These are phyloP conservation scores for Elgaria multicarinata DNA, from an alignment of 2,113 vertebrate species.

Conservation along the genomic window DNA sequence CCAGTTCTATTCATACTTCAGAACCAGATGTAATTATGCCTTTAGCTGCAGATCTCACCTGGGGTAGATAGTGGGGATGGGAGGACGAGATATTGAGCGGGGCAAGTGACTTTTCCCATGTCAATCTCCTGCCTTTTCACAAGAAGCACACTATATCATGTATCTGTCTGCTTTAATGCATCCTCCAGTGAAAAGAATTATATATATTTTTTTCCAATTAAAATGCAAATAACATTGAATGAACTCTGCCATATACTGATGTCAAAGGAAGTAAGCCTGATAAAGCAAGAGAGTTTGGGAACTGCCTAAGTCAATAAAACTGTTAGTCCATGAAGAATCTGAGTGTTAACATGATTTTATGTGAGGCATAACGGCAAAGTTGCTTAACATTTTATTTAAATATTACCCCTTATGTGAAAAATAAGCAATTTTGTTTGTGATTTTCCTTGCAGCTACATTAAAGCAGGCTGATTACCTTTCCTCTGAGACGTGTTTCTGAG, in stretches of 20 bases:
- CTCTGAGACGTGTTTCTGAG: conserved; percentile 48
- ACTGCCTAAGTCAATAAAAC: conserved; percentile 41
- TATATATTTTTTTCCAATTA: conserved; percentile 39
- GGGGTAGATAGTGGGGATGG: too few species aligned
- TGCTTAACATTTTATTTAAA: conserved; percentile 54
- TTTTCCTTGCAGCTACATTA: conserved; percentile 37
- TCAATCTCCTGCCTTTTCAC: conserved; percentile 10
- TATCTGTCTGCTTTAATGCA: conserved; percentile 52
- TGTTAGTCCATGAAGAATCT: conserved; percentile 44
- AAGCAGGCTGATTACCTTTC: conserved; percentile 45
- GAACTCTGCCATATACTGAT: conserved; percentile 22
- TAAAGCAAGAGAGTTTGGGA: conserved; percentile 38
- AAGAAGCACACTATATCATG: background rate
- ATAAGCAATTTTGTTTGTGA: conserved; percentile 28
- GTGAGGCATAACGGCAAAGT: conserved; percentile 39
- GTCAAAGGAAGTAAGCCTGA: conserved; percentile 45
- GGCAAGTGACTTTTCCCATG: conserved; percentile 18
- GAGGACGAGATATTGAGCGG: too few species aligned
- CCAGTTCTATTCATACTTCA: background rate
- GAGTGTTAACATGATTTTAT: conserved; percentile 47
- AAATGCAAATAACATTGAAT: conserved; percentile 46
- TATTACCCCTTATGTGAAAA: conserved; percentile 44
- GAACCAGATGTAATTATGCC: background rate
- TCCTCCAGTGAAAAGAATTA: conserved; percentile 47
- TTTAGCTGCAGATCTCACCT: background rate